A percentile compares a stretch with the other conserved stretches of the same genome.
These are phyloP conservation scores for Gasterosteus nipponicus DNA, from an alignment of 2,113 vertebrate species.

Conservation along the genomic window DNA sequence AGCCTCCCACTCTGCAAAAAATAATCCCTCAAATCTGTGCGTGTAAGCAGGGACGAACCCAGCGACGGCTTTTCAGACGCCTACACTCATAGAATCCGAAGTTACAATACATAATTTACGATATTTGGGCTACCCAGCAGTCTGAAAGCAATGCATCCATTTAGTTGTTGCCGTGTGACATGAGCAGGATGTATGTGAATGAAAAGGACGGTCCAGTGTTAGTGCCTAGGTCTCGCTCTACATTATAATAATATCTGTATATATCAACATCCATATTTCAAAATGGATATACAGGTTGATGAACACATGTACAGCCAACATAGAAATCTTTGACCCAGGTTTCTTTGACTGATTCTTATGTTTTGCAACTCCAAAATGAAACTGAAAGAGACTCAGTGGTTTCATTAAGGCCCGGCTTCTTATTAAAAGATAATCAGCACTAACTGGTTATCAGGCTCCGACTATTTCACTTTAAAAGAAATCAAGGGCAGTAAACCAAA, in stretches of 20 bases:
- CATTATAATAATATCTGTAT: not conserved
- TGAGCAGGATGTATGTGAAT: not conserved
- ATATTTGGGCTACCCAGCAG: not conserved
- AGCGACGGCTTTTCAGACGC: no score
- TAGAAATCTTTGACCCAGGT: not conserved
- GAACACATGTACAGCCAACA: not conserved
- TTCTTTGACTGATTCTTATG: slow-evolving; percentile 1
- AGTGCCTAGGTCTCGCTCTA: no score
- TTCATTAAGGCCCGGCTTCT: slow-evolving; percentile 10
- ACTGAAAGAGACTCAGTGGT: not conserved
- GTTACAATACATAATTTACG: not conserved
- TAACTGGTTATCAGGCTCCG: not conserved
- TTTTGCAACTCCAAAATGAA: slow-evolving; percentile 20
- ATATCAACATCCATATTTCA: not conserved
- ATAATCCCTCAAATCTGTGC: not conserved
- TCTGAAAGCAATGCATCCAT: not conserved
- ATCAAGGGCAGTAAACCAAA: slow-evolving; percentile 3
- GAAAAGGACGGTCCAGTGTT: not conserved
- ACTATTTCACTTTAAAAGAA: slow-evolving; percentile 6
- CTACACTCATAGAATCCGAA: not conserved
- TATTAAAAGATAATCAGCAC: not conserved
- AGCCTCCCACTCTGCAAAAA: not conserved
- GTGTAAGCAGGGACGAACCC: no score
- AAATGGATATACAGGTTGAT: not conserved
- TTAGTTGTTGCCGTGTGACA: not conserved